A percentile compares a stretch with the other conserved stretches of the same genome.
phyloP scores from a whole-genome alignment of 2,113 vertebrate species.

The Andinoacara biseriatus region DNA sequence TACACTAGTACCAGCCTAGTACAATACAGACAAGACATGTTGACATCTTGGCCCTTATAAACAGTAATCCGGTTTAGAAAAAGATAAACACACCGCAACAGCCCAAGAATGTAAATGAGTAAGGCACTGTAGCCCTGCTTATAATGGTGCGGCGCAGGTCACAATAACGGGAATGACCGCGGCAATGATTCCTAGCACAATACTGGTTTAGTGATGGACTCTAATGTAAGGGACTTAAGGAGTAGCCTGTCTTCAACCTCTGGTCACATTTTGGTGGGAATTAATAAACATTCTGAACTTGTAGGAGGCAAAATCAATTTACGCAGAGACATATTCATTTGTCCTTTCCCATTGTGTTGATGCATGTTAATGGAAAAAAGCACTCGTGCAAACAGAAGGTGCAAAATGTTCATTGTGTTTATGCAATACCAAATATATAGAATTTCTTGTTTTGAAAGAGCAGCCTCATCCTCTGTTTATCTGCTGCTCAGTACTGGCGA shows the following conservation, averaged over 20 bases:
- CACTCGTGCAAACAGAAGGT: conserved; percentile 65
- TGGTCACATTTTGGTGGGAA: conserved; percentile 44
- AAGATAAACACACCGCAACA: conserved; percentile 46
- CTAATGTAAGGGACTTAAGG: conserved; percentile 47
- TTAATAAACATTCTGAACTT: conserved; percentile 68
- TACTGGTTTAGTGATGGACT: conserved; percentile 44
- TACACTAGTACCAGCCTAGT: conserved; percentile 10
- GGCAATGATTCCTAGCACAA: conserved; percentile 50
- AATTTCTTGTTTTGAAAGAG: conserved; percentile 34
- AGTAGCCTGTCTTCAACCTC: conserved; percentile 49
- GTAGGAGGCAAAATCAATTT: conserved; percentile 68
- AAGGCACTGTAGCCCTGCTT: conserved; percentile 39
- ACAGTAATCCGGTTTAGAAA: conserved; percentile 37
- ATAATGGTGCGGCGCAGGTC: conserved; percentile 29
- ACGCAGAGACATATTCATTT: conserved; percentile 66
- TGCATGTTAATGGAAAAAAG: conserved; percentile 71
- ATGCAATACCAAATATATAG: conserved; percentile 17
- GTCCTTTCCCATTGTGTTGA: conserved; percentile 51
- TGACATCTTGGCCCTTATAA: conserved; percentile 33
- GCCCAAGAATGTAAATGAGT: conserved; percentile 56
- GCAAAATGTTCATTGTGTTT: conserved; percentile 38
- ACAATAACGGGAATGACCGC: conserved; percentile 65
- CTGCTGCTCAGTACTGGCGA: not conserved
- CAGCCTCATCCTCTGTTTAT: conserved; percentile 17
- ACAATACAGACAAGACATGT: conserved; percentile 21